Conservation (phyloP, 2,113 vertebrate genomes). For the Alces alces region DNA sequence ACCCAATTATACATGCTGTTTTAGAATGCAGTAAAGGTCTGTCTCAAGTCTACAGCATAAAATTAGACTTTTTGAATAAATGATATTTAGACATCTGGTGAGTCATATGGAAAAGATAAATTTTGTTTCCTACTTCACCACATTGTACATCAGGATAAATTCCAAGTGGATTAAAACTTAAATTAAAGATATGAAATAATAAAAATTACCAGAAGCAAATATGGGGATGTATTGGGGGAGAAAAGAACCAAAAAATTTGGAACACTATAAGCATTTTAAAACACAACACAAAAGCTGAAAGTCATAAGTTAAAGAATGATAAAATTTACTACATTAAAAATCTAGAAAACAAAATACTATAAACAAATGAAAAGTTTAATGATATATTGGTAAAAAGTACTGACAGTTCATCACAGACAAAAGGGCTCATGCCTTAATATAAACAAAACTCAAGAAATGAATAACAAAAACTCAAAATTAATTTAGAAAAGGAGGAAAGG, state of each 20-base stretch:
- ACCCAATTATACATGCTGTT: neutral
- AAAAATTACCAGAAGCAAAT: neutral
- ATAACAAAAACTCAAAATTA: neutral
- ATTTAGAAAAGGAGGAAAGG: neutral
- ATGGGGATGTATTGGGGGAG: neutral
- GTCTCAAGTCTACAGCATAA: neutral
- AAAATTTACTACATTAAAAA: neutral
- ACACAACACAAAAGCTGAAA: neutral
- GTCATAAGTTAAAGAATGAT: neutral
- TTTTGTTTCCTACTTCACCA: neutral
- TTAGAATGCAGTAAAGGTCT: neutral
- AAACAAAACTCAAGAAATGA: neutral
- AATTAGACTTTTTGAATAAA: neutral
- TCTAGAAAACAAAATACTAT: neutral
- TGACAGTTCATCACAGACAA: neutral
- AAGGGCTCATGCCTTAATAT: neutral
- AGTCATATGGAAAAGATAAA: neutral
- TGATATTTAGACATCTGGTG: neutral
- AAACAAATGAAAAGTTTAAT: neutral
- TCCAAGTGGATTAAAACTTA: neutral
- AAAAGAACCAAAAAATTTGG: neutral
- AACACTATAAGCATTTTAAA: neutral
- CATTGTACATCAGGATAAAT: neutral
- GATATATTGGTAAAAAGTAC: neutral
- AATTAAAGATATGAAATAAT: neutral